Conservation (phyloP, 2,888 invertebrate species). For the Pseudococcus viburni region DNA sequence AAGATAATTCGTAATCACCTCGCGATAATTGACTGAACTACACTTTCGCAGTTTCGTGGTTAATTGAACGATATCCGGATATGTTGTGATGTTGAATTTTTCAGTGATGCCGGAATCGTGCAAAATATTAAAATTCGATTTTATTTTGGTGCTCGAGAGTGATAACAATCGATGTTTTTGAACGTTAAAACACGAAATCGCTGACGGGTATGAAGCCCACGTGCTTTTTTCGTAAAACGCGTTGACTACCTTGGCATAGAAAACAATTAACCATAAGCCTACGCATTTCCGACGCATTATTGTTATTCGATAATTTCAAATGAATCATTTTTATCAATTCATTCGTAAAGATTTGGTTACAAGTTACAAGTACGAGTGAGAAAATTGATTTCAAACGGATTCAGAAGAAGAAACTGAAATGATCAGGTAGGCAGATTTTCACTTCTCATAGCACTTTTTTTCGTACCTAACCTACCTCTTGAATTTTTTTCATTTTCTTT, state of each 20-base stretch:
- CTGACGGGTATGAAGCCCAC: not conserved
- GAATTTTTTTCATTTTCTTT: not conserved
- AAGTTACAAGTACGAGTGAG: not conserved
- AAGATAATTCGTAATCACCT: not conserved
- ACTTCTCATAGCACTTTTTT: no score
- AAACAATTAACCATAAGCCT: not conserved
- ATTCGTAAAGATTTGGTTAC: not conserved
- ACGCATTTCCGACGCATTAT: slow-evolving; percentile 7
- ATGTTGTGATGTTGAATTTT: not conserved
- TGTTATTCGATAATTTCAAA: not conserved
- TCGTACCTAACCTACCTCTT: no score
- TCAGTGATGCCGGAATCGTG: not conserved
- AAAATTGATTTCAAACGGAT: not conserved
- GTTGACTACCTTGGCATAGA: slow-evolving; percentile 39
- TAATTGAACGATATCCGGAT: not conserved
- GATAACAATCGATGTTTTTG: not conserved
- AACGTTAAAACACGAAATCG: not conserved
- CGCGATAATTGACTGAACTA: slow-evolving; percentile 5
- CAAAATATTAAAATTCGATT: not conserved
- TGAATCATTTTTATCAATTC: slow-evolving; percentile 11
- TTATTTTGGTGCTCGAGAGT: not conserved
- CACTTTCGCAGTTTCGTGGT: not conserved
- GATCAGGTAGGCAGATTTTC: not conserved
- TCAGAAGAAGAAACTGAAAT: not conserved
- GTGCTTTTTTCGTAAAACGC: slow-evolving; percentile 18